phyloP scores from a whole-genome alignment of 2,113 vertebrate genomes.

The Gadus chalcogrammus region DNA sequence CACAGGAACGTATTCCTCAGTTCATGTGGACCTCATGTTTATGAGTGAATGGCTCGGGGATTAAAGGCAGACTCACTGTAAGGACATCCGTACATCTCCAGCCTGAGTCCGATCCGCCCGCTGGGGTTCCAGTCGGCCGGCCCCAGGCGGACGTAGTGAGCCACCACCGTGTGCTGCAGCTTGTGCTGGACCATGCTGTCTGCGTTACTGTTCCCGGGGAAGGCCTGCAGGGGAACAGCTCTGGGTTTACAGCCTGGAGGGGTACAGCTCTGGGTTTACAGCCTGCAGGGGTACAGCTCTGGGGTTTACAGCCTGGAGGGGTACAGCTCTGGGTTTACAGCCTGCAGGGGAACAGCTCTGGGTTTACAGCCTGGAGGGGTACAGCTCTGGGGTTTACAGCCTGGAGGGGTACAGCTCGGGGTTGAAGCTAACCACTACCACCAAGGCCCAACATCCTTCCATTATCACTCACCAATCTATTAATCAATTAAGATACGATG shows the following conservation, averaged over 20 bases:
- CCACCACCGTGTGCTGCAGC: constrained; percentile 50
- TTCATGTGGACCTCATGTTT: neutral
- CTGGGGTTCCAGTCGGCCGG: constrained; percentile 65
- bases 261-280: too few relatives aligned
- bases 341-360: too few relatives aligned
- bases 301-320: neutral
- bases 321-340: neutral
- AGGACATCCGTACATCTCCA: constrained; percentile 65
- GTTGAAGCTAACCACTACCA: too few relatives aligned
- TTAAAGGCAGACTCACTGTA: constrained; percentile 49
- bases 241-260: too few relatives aligned
- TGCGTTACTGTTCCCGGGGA: constrained; percentile 65
- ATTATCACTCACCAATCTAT: too few relatives aligned
- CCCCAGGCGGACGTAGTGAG: constrained; percentile 60
- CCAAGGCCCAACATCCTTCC: too few relatives aligned
- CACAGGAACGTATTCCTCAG: too few relatives aligned
- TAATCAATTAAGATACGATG: too few relatives aligned
- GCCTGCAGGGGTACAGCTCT: too few relatives aligned
- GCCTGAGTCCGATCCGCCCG: constrained; percentile 64
- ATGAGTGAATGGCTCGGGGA: neutral
- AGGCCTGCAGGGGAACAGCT: constrained; percentile 37
- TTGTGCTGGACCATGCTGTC: constrained; percentile 67
- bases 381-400: constrained; percentile 4
- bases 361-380: too few relatives aligned
- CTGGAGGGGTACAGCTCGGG: constrained; percentile 25